Evolutionary conservation across 2,113 vertebrate species (phyloP), one percentile per base, ranked within the genome.

Genomic region (Otocyon megalotis): DNA sequence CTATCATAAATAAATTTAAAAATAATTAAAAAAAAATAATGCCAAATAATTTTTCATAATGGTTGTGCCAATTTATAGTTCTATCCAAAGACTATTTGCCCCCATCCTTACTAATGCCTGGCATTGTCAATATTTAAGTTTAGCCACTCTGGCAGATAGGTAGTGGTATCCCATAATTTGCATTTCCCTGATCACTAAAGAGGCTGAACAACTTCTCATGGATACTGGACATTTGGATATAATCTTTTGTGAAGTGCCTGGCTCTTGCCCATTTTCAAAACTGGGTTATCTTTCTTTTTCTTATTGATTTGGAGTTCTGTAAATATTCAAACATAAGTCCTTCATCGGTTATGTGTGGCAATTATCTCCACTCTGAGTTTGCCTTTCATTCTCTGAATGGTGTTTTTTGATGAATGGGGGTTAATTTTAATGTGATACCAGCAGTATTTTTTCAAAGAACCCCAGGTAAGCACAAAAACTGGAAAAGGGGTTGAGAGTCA

Each of bases 251-350:
- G 17, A 90, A 72, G 72, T 50, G 14, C 24, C 48, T n/a, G 19
- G 65, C 74, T 88, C 60, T 63, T 94, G 69, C 32, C 32, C n/a
- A 81, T 71, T 92, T 88, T 92, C 8, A 81, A 95, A 95, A 91
- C 43, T 56, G 53, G n/a, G 53, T 50, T 37, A 62, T 79, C 32
- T 93, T 43, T 54, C 56, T 90, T 91, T 74, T 53, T 91, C 60
- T 90, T 93, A 74, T 8, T 54, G 37, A 80, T 35, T 71, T 89
- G 84, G 20, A 91, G 58, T 74, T 81, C 5, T 50, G 8, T 65
- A 85, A 16, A 14, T 71, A 88, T 32, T 14, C 15, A 13, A 74
- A 32, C 53, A 67, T n/a, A 81, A 92, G 32, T 5, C 22, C 37
- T n/a, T 86, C 32, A 94, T 20, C 4, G 2, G 17, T 28, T 67